phyloP scores from a whole-genome alignment of 2,113 vertebrate genomes.

The Prinia subflava region DNA sequence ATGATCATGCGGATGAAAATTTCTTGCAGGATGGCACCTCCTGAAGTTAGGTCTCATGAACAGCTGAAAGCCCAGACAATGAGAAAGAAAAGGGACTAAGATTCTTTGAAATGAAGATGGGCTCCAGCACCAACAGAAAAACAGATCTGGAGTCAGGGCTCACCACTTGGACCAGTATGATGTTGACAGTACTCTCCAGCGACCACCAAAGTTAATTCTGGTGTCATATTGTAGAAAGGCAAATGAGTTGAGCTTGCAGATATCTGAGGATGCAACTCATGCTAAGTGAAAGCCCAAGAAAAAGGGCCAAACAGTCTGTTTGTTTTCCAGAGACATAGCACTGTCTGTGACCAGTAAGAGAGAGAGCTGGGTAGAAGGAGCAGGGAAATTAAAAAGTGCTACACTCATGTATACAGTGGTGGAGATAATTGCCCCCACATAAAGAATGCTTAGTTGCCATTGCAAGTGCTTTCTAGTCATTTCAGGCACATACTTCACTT shows the following conservation, averaged over 20 bases:
- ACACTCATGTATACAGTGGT: not conserved
- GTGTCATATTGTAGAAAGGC: not conserved
- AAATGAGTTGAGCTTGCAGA: not conserved
- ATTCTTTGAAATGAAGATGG: not conserved
- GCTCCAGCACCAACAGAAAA: not conserved
- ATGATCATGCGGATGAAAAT: not conserved
- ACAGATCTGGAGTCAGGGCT: not conserved
- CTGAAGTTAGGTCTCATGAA: not conserved
- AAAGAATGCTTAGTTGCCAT: not conserved
- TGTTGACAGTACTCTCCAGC: not conserved
- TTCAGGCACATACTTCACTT: not conserved
- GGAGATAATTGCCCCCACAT: not conserved
- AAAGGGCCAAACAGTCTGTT: accelerated
- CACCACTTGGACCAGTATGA: not conserved
- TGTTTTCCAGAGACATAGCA: not conserved
- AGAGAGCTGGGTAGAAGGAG: not conserved
- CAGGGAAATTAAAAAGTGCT: not conserved
- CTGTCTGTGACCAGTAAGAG: not conserved
- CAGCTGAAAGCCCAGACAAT: not conserved
- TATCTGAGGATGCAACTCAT: not conserved
- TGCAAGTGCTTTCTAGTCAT: not conserved
- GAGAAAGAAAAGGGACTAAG: not conserved
- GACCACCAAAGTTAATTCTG: not conserved
- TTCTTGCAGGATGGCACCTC: not conserved
- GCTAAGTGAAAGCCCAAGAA: not conserved